Evolutionary conservation across 1,140 invertebrate species (phyloP).

Genomic region (Diploscapter pachys): DNA sequence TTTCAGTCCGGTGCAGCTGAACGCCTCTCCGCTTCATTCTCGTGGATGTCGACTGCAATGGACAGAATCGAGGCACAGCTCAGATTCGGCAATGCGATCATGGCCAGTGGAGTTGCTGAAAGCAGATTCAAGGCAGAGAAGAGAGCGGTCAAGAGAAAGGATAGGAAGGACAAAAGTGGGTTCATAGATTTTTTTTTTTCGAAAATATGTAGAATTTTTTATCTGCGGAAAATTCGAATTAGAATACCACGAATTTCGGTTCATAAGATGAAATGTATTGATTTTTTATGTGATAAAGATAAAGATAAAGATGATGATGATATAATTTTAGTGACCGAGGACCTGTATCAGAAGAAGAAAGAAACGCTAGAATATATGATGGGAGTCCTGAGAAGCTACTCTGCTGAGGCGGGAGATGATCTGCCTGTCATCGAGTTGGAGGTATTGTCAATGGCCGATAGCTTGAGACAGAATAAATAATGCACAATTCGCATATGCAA

Average conservation of each 20-base stretch:
- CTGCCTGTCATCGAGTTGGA: slow-evolving; percentile 69
- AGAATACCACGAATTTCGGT: no score
- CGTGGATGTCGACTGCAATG: slow-evolving; percentile 91
- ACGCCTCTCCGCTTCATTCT: slow-evolving; percentile 73
- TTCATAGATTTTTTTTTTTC: background rate
- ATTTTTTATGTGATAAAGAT: slow-evolving; percentile 18
- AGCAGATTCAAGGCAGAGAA: slow-evolving; percentile 32
- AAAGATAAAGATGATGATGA: no score
- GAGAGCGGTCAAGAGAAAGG: slow-evolving; percentile 51
- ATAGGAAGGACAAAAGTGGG: slow-evolving; percentile 7
- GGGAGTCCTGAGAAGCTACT: slow-evolving; percentile 89
- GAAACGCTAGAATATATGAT: slow-evolving; percentile 94
- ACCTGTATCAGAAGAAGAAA: slow-evolving; percentile 46
- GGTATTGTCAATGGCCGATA: background rate
- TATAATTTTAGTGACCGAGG: slow-evolving; percentile 53
- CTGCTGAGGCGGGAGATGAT: slow-evolving; percentile 88
- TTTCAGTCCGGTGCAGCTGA: slow-evolving; percentile 63
- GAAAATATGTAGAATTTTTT: background rate
- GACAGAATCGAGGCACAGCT: slow-evolving; percentile 95
- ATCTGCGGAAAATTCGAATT: background rate
- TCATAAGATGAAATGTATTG: no score
- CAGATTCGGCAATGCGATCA: slow-evolving; percentile 57
- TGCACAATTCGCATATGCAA: no score
- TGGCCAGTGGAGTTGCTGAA: slow-evolving; percentile 42
- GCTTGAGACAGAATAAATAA: no score